Conservation (phyloP, 2,797 vertebrate genomes). For the Poecilia velifera region DNA sequence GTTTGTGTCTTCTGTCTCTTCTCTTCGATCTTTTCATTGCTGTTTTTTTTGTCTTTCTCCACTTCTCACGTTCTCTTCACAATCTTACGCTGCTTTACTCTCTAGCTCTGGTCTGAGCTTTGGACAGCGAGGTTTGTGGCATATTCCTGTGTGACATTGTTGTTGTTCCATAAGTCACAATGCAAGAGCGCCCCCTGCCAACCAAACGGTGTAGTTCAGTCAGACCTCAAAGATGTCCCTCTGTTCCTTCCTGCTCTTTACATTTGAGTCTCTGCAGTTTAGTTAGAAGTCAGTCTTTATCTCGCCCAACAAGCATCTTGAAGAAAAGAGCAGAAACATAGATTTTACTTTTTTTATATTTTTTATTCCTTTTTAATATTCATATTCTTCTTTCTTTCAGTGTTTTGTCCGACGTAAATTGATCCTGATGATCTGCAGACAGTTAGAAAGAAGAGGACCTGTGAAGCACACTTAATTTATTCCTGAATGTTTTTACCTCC, state of each 20-base stretch:
- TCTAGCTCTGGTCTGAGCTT: conserved; percentile 88
- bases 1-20: neutral
- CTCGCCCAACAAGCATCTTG: conserved; percentile 1
- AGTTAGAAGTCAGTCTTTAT: neutral
- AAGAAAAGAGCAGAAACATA: neutral
- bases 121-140: conserved; percentile 88
- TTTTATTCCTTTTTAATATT: conserved; percentile 6
- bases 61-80: conserved; percentile 31
- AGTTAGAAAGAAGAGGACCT: conserved; percentile 43
- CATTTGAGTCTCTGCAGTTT: neutral
- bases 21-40: conserved; percentile 19
- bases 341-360: conserved; percentile 1
- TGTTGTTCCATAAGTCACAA: conserved; percentile 43
- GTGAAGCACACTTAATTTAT: conserved; percentile 65
- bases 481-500: conserved; percentile 61
- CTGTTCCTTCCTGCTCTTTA: neutral
- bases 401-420: conserved; percentile 90
- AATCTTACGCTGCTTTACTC: conserved; percentile 80
- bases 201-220: conserved; percentile 48
- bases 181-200: conserved; percentile 38
- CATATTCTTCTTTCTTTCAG: conserved; percentile 74
- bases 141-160: conserved; percentile 44
- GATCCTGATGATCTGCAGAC: conserved; percentile 18
- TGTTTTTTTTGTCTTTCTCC: conserved; percentile 39
- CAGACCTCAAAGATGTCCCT: conserved; percentile 36